These are phyloP conservation scores for Trissoscelio sp. DNA, from an alignment of 2,888 invertebrate genomes.

Conservation along the genomic window DNA sequence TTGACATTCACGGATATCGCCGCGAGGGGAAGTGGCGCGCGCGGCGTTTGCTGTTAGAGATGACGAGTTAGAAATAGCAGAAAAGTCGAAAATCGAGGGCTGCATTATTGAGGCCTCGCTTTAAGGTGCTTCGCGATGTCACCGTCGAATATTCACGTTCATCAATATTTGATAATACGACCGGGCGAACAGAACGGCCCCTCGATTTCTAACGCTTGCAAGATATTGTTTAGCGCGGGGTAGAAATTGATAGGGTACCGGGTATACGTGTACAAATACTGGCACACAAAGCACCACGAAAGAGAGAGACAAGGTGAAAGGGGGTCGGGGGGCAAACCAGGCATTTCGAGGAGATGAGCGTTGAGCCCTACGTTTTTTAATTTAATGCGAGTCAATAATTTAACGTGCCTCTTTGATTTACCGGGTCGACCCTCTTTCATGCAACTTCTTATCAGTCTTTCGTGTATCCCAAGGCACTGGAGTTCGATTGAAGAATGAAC, in stretches of 20 bases:
- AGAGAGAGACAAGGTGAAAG: constrained; percentile 67
- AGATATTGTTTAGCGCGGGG: constrained; percentile 73
- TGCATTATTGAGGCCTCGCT: constrained; percentile 77
- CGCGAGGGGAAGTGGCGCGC: constrained; percentile 16
- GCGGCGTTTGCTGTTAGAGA: constrained; percentile 53
- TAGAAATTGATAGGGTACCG: constrained; percentile 76
- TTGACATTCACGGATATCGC: constrained; percentile 66
- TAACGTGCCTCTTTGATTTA: constrained; percentile 77
- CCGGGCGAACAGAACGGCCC: constrained; percentile 65
- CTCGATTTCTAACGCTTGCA: constrained; percentile 71
- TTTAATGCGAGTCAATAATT: constrained; percentile 80
- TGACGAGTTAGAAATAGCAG: constrained; percentile 74
- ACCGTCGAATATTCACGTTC: constrained; percentile 73
- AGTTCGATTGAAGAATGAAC: constrained; percentile 66
- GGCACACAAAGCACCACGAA: constrained; percentile 69
- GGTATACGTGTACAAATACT: constrained; percentile 70
- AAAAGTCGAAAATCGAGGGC: constrained; percentile 79
- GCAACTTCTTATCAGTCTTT: constrained; percentile 67
- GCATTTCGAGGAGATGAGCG: constrained; percentile 67
- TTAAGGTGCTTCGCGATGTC: constrained; percentile 69
- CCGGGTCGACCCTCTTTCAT: constrained; percentile 63
- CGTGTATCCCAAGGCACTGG: constrained; percentile 65
- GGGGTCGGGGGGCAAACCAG: constrained; percentile 25
- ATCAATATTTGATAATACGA: constrained; percentile 75
- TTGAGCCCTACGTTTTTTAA: constrained; percentile 74